Evolutionary conservation across 2,797 vertebrate species (phyloP).

Genomic region (Gallirallus australis): DNA sequence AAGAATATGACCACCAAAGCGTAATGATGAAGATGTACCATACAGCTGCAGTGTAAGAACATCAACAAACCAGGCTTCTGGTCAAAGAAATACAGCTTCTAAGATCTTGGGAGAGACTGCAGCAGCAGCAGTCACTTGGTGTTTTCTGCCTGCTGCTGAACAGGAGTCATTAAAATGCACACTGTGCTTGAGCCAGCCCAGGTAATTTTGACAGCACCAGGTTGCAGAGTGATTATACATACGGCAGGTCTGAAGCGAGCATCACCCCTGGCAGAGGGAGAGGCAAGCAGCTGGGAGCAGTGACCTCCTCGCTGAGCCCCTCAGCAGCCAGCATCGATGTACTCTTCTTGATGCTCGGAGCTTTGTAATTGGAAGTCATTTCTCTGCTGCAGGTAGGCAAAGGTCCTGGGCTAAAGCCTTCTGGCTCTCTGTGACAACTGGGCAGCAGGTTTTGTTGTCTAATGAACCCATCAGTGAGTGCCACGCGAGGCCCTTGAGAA

Average conservation of each 20-base stretch:
- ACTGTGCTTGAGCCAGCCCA: background rate
- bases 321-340: accelerated
- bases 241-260: background rate
- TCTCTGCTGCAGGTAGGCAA: background rate
- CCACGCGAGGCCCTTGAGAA: background rate
- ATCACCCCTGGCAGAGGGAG: background rate
- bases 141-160: background rate
- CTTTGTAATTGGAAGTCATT: background rate
- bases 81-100: background rate
- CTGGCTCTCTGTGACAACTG: background rate
- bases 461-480: background rate
- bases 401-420: background rate
- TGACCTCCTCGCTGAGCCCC: background rate
- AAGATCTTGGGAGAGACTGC: background rate
- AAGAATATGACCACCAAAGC: background rate
- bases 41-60: background rate
- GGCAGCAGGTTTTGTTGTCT: background rate
- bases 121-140: background rate
- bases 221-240: background rate
- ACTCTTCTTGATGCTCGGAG: background rate
- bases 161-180: background rate
- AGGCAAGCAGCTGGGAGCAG: background rate
- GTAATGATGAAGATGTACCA: background rate
- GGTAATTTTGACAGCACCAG: background rate
- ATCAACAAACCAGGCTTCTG: background rate